Conservation (phyloP, 1,140 invertebrate genomes). For the Matsumurasca onukii region DNA sequence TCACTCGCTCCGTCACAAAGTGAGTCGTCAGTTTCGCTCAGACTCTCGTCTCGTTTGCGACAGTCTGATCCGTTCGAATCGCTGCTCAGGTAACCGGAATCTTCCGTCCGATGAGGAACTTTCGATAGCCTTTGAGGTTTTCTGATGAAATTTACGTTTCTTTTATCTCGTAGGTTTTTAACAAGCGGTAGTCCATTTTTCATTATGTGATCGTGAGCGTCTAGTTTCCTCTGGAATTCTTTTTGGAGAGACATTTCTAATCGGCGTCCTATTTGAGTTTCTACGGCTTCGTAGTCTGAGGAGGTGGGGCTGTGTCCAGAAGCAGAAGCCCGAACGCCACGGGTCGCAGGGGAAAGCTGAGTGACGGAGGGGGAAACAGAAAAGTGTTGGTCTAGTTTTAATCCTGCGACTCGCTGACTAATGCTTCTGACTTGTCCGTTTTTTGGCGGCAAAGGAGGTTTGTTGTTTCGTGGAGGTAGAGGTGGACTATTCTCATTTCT, state of each 20-base stretch:
- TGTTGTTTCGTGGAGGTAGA: conserved; percentile 40
- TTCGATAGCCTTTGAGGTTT: conserved; percentile 10
- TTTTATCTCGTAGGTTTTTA: not conserved
- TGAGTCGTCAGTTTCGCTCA: conserved; percentile 80
- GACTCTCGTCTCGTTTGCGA: conserved; percentile 63
- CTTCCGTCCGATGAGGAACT: conserved; percentile 36
- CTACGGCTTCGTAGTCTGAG: conserved; percentile 49
- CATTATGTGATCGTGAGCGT: conserved; percentile 6
- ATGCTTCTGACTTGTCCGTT: conserved; percentile 49
- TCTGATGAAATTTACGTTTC: conserved; percentile 19
- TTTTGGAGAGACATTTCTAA: conserved; percentile 23
- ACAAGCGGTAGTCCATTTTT: not conserved
- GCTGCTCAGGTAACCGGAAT: conserved; percentile 40
- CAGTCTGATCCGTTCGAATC: conserved; percentile 51
- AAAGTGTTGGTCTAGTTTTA: conserved; percentile 12
- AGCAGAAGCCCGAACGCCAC: conserved; percentile 47
- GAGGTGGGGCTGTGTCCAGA: conserved; percentile 46
- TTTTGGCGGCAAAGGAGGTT: conserved; percentile 58
- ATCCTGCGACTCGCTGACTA: conserved; percentile 32
- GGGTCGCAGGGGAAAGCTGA: conserved; percentile 38
- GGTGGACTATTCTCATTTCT: conserved; percentile 35
- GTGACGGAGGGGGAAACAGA: conserved; percentile 13
- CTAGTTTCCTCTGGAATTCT: conserved; percentile 7
- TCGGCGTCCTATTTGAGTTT: conserved; percentile 25
- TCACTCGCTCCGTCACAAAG: conserved; percentile 82